phyloP scores from a whole-genome alignment of 1,140 invertebrate species.

The Homalodisca vitripennis region DNA sequence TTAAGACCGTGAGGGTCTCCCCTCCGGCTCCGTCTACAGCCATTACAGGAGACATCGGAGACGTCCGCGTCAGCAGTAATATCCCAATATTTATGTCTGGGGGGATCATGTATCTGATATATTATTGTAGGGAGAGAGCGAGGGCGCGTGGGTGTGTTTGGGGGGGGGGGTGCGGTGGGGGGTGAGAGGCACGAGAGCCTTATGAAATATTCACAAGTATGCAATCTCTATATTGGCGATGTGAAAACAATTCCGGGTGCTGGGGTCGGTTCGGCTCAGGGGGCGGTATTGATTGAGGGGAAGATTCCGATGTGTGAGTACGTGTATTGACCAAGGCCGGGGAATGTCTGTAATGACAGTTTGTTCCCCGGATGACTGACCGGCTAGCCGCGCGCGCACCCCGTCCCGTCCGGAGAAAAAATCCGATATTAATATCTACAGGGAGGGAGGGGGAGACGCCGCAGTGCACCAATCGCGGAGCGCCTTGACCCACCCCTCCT shows the following conservation, averaged over 20 bases:
- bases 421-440: constrained; percentile 42
- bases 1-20: neutral
- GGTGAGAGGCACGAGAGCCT: no score
- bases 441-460: constrained; percentile 35
- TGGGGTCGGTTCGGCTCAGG: neutral
- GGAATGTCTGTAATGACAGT: neutral
- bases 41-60: neutral
- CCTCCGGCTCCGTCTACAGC: neutral
- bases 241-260: constrained; percentile 16
- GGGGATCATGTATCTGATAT: constrained; percentile 22
- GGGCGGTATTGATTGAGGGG: neutral
- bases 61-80: neutral
- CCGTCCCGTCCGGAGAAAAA: constrained; percentile 34
- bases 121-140: constrained; percentile 19
- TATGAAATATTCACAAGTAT: constrained; percentile 29
- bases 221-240: constrained; percentile 27
- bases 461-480: constrained; percentile 30
- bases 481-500: constrained; percentile 14
- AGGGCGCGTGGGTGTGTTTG: no score
- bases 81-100: neutral
- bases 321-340: constrained; percentile 1
- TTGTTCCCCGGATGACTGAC: constrained; percentile 28
- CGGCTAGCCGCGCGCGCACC: constrained; percentile 25
- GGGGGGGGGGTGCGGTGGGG: no score
- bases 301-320: neutral